phyloP scores from a whole-genome alignment of 1,140 invertebrate species.

The Drosophila suzukii region DNA sequence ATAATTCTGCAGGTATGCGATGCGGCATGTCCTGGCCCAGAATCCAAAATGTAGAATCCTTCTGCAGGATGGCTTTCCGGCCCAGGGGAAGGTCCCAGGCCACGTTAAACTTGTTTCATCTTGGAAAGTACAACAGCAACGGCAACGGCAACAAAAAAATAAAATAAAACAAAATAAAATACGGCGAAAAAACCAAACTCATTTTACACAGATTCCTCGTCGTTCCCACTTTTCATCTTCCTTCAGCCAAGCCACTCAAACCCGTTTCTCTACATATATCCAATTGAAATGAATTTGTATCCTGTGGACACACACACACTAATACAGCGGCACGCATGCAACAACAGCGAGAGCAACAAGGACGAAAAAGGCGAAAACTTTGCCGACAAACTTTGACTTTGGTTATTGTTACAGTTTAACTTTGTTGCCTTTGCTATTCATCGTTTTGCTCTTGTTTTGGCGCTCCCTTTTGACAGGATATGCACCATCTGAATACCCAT shows the following conservation, averaged over 20 bases:
- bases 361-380: constrained; percentile 64
- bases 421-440: constrained; percentile 63
- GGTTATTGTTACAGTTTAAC: constrained; percentile 82
- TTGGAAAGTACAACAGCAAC: constrained; percentile 53
- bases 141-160: constrained; percentile 8
- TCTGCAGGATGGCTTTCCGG: constrained; percentile 14
- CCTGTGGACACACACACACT: constrained; percentile 57
- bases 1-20: constrained; percentile 67
- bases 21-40: constrained; percentile 42
- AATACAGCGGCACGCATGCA: constrained; percentile 13
- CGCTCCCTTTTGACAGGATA: constrained; percentile 24
- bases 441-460: constrained; percentile 40
- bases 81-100: constrained; percentile 13
- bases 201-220: constrained; percentile 52
- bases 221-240: constrained; percentile 21
- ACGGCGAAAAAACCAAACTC: constrained; percentile 25
- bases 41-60: constrained; percentile 30
- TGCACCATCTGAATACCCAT: constrained; percentile 26
- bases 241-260: constrained; percentile 16
- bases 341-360: constrained; percentile 29
- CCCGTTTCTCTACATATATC: constrained; percentile 47
- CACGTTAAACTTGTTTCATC: constrained; percentile 56
- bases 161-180: constrained; percentile 14
- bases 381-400: constrained; percentile 81
- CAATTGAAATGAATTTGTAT: constrained; percentile 82